Conservation (phyloP, 2,888 invertebrate species). For the Drosophila monieri region DNA sequence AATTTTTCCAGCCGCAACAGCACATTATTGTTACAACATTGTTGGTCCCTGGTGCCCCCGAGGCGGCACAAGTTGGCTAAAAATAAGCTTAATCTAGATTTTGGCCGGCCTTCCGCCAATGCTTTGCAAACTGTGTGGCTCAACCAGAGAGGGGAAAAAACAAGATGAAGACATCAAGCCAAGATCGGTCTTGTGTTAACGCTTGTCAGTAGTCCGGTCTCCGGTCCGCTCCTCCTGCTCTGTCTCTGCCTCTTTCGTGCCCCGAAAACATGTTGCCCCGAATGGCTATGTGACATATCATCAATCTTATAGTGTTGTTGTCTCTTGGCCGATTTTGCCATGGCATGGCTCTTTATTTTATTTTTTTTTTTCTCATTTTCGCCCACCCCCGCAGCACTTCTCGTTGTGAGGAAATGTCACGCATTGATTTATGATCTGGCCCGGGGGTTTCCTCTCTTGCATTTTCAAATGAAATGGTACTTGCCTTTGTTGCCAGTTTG, state of each 20-base stretch:
- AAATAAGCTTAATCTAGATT: slow-evolving; percentile 74
- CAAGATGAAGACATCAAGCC: slow-evolving; percentile 69
- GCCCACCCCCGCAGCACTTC: slow-evolving; percentile 50
- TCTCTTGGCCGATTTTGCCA: slow-evolving; percentile 26
- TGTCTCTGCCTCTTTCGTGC: slow-evolving; percentile 18
- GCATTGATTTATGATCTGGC: slow-evolving; percentile 73
- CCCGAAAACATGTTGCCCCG: slow-evolving; percentile 56
- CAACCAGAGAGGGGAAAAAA: background rate
- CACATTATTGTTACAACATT: slow-evolving; percentile 59
- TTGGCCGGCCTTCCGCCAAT: slow-evolving; percentile 46
- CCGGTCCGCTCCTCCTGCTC: slow-evolving; percentile 2
- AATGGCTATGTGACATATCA: slow-evolving; percentile 67
- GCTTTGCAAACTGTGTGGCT: slow-evolving; percentile 30
- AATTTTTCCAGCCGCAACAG: slow-evolving; percentile 40
- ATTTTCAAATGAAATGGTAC: slow-evolving; percentile 56
- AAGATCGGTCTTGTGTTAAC: slow-evolving; percentile 70
- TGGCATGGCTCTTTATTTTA: slow-evolving; percentile 32
- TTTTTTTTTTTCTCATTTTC: slow-evolving; percentile 14
- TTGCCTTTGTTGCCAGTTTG: slow-evolving; percentile 28
- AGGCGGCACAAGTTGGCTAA: slow-evolving; percentile 50
- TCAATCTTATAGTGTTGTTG: slow-evolving; percentile 58
- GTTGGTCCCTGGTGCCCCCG: slow-evolving; percentile 42
- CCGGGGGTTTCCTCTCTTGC: slow-evolving; percentile 39
- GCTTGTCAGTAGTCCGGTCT: slow-evolving; percentile 66
- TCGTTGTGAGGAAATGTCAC: slow-evolving; percentile 75